Base-by-base conservation (phyloP, 2,113 vertebrate genomes). In the Delphinus delphis region DNA sequence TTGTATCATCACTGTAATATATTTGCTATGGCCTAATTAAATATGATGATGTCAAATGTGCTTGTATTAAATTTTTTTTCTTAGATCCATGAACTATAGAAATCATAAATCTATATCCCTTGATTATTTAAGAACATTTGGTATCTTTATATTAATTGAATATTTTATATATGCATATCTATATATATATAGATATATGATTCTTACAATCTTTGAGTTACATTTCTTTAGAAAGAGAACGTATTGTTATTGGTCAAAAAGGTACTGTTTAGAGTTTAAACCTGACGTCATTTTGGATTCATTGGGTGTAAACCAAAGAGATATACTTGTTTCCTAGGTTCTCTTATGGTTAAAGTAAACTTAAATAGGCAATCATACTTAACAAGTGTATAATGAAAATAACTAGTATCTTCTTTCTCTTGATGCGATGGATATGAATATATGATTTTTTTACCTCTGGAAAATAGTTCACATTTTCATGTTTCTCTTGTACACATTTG, bases 181-280 rank as follows among this genome's bases (percentile, higher is more conserved):
- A 31, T 28, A 28, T 5, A 74, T 18, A 74, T 5, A 55, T 18
- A 31, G 26, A 50, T 18, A 23, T 28, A 82, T 18, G 28, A 44
- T 41, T 65, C 41, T 67, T 85, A 9, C 2, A 73, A 18, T 28
- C n/a, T 81, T 41, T 18, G 1, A 81, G 68, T 81, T 80, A 8
- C 6, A 2, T 70, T 79, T 60, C 33, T 47, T 88, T n/a, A 31
- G 36, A 82, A 91, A 85, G 47, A 81, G 31, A 53, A 62, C 26
- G 13, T 21, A 47, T 67, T 65, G n/a, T 79, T 88, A 13, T 23
- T 84, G 55, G 50, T 67, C 18, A 55, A 31, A 3, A 58, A 63
- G 70, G 36, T 79, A 21, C 26, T 96, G 21, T 91, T 83, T 41
- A 80, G 55, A 94, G 23, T 79, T 88, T 88, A 77, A 92, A 71